Conservation (phyloP, 1,140 invertebrate genomes). For the Dryas iulia region DNA sequence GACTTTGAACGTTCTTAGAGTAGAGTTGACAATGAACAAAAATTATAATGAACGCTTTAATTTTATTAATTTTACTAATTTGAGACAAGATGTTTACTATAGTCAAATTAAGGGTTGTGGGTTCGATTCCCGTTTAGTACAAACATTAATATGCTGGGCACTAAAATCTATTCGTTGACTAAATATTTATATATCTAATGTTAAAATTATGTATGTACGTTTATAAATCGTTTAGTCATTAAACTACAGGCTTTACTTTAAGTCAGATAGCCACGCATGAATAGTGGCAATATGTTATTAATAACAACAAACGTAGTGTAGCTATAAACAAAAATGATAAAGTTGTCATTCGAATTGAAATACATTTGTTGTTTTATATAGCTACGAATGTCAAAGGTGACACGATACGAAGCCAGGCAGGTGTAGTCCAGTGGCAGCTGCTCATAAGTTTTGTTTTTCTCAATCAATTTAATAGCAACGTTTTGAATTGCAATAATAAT, state of each 20-base stretch:
- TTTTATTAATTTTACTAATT: neutral
- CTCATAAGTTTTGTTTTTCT: conserved; percentile 28
- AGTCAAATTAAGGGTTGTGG: too few species aligned
- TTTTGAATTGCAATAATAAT: conserved; percentile 23
- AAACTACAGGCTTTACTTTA: too few species aligned
- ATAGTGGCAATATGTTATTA: too few species aligned
- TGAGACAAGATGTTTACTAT: too few species aligned
- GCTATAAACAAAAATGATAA: neutral
- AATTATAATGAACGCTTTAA: neutral
- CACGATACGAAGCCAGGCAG: conserved; percentile 24
- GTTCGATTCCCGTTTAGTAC: too few species aligned
- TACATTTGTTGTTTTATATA: neutral
- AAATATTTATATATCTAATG: too few species aligned
- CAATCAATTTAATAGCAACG: conserved; percentile 20
- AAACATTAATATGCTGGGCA: too few species aligned
- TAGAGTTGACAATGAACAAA: neutral
- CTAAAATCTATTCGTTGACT: too few species aligned
- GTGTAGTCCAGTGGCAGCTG: conserved; percentile 28
- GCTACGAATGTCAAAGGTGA: conserved; percentile 31
- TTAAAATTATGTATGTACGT: too few species aligned
- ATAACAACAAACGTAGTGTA: neutral
- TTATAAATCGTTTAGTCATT: too few species aligned
- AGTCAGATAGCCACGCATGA: too few species aligned
- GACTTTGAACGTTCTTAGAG: neutral
- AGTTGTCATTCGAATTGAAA: neutral